Evolutionary conservation across 92 coral and sea anemone genomes (phyloP).

Genomic region (Hydrozoanthus gracilis): DNA sequence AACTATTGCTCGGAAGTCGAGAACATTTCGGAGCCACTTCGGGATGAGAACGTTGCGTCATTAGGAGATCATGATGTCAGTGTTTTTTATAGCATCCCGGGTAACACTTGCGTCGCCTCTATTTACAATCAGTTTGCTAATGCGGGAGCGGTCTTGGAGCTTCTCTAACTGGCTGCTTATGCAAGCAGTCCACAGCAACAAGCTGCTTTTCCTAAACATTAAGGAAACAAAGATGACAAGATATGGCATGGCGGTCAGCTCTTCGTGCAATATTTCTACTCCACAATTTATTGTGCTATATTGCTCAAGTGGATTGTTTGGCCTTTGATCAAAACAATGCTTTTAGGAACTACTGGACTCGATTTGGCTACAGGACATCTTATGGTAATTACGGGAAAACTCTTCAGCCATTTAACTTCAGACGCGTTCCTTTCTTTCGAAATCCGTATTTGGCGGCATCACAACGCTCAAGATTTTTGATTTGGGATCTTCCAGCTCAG

Average conservation of each 20-base stretch:
- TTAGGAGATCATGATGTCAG: conserved; percentile 8
- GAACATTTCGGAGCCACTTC: conserved; percentile 22
- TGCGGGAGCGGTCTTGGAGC: background rate
- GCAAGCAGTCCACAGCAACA: background rate
- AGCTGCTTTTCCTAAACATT: background rate
- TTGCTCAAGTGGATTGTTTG: background rate
- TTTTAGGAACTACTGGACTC: conserved; percentile 28
- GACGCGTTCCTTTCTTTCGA: background rate
- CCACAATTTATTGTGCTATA: conserved; percentile 9
- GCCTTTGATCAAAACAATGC: conserved; percentile 16
- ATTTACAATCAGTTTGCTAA: conserved; percentile 31
- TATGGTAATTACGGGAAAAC: background rate
- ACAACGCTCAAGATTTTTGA: background rate
- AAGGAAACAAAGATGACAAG: conserved; percentile 29
- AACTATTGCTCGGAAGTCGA: too few relatives aligned
- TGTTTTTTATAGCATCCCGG: conserved; percentile 31
- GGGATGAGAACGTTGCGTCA: conserved; percentile 38
- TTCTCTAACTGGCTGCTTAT: background rate
- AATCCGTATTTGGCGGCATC: background rate
- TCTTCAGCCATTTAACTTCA: background rate
- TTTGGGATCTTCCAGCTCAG: background rate
- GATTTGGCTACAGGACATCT: conserved; percentile 2
- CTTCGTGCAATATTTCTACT: conserved; percentile 28
- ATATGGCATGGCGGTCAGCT: conserved; percentile 36
- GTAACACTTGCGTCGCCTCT: conserved; percentile 27